Evolutionary conservation across 2,797 vertebrate genomes (phyloP).

Genomic region (Craterocephalus amniculus): DNA sequence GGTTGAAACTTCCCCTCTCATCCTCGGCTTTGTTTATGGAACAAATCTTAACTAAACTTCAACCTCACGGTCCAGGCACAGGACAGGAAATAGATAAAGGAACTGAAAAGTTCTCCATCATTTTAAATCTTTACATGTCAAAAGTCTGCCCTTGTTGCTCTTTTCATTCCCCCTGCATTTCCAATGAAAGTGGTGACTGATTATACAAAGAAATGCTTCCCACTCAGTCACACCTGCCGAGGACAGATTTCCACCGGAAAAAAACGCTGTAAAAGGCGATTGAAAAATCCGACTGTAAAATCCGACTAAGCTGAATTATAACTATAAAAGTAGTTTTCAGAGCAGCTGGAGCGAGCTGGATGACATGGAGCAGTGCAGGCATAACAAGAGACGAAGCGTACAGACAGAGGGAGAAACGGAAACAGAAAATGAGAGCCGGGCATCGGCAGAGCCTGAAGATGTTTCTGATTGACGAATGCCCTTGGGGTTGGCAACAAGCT

Average conservation of each 20-base stretch:
- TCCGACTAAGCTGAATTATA: slow-evolving; percentile 18
- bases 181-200: slow-evolving; percentile 25
- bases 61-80: slow-evolving; percentile 6
- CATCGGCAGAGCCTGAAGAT: slow-evolving; percentile 45
- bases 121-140: slow-evolving; percentile 7
- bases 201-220: slow-evolving; percentile 31
- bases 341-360: slow-evolving; percentile 15
- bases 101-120: slow-evolving; percentile 5
- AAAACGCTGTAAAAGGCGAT: no score
- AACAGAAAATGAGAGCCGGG: slow-evolving; percentile 26
- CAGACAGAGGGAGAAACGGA: background rate
- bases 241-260: slow-evolving; percentile 9
- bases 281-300: slow-evolving; percentile 46
- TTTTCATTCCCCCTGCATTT: slow-evolving; percentile 7
- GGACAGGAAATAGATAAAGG: slow-evolving; percentile 3
- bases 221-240: slow-evolving; percentile 42
- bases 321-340: slow-evolving; percentile 40
- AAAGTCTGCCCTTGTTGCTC: slow-evolving; percentile 5
- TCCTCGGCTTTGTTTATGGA: background rate
- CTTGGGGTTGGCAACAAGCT: slow-evolving; percentile 59
- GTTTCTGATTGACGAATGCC: slow-evolving; percentile 60
- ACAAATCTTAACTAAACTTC: slow-evolving; percentile 14
- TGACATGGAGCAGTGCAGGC: background rate
- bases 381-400: slow-evolving; percentile 6
- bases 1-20: background rate